Base-by-base conservation (phyloP, 2,888 invertebrate genomes). In the Ashinkailepas kermadecensis region DNA sequence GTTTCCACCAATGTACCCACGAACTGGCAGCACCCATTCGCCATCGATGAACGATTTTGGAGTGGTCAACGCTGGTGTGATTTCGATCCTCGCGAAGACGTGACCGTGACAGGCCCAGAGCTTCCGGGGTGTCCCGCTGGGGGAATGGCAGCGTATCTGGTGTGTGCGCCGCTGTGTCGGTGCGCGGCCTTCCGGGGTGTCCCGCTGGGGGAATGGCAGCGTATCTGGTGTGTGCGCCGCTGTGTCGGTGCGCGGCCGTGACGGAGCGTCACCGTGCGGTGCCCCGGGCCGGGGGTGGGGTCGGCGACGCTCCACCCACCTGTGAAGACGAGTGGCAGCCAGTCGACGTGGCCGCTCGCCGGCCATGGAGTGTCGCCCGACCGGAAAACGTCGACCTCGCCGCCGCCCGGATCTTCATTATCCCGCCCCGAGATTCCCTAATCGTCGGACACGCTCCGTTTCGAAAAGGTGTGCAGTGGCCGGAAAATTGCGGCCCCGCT, bases 331-430 rank as follows among this genome's bases (percentile, higher is more conserved):
- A 88, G 54, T 87, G 87, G 39, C 90, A 86, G 85, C 92, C 93
- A 85, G 89, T 89, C 12, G 93, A 93, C 86, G 92, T 92, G 56
- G 93, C 87, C 85, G 93, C 93, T n/a, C 57, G 57, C 18, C 39
- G 56, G 74, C 25, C 58, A 58, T 67, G 39, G 25, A 58, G 64
- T 54, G 74, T 6, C 78, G 57, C 39, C 10, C 25, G 23, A 58
- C 74, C 80, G 57, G 82, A 83, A 83, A 83, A 57, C 83, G 83
- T 18, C 83, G 83, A 67, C 83, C 83, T n/a, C 83, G 81, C 18
- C 83, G 59, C 80, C 92, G 93, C 93, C 93, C 93, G 91, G 93
- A 93, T 8, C 91, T 93, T 0, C 92, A 93, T 12, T 90, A 90
- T 84, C 92, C 92, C 82, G 91, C 90, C 80, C 89, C 87, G 0